Evolutionary conservation across 2,113 vertebrate species (phyloP).

Genomic region (Brachypteracias leptosomus): DNA sequence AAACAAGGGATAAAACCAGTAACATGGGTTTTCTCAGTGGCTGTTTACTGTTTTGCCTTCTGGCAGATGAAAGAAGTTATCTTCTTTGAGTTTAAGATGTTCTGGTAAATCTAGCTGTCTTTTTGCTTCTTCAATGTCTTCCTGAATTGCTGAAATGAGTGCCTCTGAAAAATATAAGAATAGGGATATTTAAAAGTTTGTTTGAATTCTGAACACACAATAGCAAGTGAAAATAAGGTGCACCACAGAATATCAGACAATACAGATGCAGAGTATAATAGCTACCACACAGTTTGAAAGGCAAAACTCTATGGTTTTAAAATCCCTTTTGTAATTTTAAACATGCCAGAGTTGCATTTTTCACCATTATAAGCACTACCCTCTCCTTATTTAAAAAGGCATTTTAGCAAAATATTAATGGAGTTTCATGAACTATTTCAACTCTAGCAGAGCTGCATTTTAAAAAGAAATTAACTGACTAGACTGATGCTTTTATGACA

Average conservation of each 20-base stretch:
- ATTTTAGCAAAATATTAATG: neutral
- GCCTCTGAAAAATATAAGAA: constrained; percentile 77
- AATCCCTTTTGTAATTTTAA: neutral
- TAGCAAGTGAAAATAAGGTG: neutral
- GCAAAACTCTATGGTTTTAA: neutral
- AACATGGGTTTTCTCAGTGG: constrained; percentile 67
- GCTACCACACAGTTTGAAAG: neutral
- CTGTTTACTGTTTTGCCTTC: constrained; percentile 80
- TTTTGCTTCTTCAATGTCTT: constrained; percentile 92
- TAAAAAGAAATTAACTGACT: neutral
- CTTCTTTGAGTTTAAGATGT: constrained; percentile 84
- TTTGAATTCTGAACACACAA: neutral
- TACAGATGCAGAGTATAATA: neutral
- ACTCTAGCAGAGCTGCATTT: neutral
- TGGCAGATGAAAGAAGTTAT: constrained; percentile 85
- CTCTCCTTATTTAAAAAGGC: neutral
- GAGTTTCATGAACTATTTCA: neutral
- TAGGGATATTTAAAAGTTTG: neutral
- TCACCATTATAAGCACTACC: neutral
- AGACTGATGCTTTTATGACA: neutral
- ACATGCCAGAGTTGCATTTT: neutral
- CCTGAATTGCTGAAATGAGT: constrained; percentile 88
- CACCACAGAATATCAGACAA: neutral
- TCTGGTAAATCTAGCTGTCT: constrained; percentile 86
- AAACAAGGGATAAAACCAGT: neutral